These are phyloP conservation scores for Sarotherodon lohbergeri DNA, from an alignment of 2,113 vertebrate genomes.

Conservation along the genomic window DNA sequence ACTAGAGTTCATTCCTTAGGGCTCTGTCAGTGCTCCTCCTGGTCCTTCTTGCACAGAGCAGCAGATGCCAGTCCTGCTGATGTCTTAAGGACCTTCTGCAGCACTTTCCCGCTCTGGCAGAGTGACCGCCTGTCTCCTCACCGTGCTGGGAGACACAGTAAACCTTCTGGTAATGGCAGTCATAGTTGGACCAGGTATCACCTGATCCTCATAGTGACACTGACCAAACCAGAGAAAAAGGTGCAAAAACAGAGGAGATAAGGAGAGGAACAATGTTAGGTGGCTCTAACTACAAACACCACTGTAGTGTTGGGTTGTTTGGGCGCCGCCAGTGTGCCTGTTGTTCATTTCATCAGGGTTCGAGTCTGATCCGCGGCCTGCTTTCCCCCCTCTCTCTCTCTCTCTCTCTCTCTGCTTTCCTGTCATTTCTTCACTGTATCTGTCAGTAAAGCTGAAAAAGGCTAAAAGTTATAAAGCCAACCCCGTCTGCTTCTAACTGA, in stretches of 20 bases:
- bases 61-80: fast-evolving
- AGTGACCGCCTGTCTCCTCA: neutral
- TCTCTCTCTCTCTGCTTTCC: neutral
- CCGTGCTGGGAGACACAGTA: neutral
- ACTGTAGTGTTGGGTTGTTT: fast-evolving
- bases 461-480: fast-evolving
- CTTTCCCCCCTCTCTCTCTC: fast-evolving
- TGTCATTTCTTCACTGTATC: neutral
- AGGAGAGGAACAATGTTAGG: neutral
- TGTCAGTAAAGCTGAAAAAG: neutral
- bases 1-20: fast-evolving
- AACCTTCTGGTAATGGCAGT: neutral
- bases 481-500: neutral
- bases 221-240: neutral
- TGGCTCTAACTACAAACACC: neutral
- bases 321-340: fast-evolving
- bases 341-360: neutral
- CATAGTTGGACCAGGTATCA: fast-evolving
- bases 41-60: neutral
- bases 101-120: neutral
- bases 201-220: fast-evolving
- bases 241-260: fast-evolving
- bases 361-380: neutral
- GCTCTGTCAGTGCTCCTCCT: neutral
- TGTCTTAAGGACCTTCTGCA: neutral